Evolutionary conservation across 2,113 vertebrate species (phyloP).

Genomic region (Callaeas wilsoni): DNA sequence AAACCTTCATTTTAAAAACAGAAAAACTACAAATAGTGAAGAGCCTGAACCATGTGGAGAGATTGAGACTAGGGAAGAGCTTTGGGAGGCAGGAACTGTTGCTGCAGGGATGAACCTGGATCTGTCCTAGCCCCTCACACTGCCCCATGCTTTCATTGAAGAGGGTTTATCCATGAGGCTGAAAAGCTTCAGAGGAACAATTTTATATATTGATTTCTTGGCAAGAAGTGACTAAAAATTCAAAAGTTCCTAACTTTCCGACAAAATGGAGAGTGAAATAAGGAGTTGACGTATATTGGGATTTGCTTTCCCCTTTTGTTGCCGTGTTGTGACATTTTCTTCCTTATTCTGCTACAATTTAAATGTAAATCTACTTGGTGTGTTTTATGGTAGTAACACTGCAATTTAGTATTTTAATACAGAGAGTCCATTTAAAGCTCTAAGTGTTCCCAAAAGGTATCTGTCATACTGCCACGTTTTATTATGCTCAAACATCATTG

Average conservation of each 20-base stretch:
- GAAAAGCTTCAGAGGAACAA: background rate
- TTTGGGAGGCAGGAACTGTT: background rate
- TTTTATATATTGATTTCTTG: background rate
- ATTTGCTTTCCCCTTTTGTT: background rate
- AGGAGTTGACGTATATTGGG: background rate
- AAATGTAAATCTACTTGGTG: conserved; percentile 8
- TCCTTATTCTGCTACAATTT: background rate
- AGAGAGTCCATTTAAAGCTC: background rate
- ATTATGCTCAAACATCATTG: background rate
- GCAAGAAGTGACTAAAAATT: background rate
- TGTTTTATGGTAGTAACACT: background rate
- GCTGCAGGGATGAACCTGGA: background rate
- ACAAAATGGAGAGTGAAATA: background rate
- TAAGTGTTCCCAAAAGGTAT: conserved; percentile 44
- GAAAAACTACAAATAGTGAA: background rate
- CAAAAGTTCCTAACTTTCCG: background rate
- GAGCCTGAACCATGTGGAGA: background rate
- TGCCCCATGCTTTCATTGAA: background rate
- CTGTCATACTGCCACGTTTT: background rate
- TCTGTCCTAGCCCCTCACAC: background rate
- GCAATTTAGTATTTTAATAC: background rate
- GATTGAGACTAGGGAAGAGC: background rate
- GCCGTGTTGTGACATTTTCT: background rate
- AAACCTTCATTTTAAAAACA: background rate
- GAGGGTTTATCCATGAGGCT: background rate